Evolutionary conservation across 2,888 invertebrate species (phyloP).

Genomic region (Anarsia innoxiella): DNA sequence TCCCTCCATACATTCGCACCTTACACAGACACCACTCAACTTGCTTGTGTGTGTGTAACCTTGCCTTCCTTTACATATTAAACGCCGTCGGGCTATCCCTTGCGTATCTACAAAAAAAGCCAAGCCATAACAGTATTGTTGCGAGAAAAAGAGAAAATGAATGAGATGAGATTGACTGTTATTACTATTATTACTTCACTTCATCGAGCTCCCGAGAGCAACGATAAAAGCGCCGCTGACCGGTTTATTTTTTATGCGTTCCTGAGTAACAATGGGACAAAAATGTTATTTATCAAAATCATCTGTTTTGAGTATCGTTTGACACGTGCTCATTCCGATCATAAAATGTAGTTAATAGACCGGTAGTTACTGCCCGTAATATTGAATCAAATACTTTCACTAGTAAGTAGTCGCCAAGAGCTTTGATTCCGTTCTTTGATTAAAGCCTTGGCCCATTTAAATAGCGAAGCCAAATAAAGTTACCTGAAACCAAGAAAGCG

Average conservation of each 20-base stretch:
- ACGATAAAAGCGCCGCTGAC: slow-evolving; percentile 66
- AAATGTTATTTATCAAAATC: slow-evolving; percentile 64
- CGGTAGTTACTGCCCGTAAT: no score
- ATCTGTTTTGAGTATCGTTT: slow-evolving; percentile 43
- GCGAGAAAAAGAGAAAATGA: slow-evolving; percentile 66
- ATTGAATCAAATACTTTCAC: no score
- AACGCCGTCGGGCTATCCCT: slow-evolving; percentile 73
- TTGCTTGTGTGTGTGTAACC: slow-evolving; percentile 67
- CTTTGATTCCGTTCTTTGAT: no score
- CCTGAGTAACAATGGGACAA: slow-evolving; percentile 67
- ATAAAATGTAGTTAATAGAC: no score
- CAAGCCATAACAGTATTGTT: slow-evolving; percentile 64
- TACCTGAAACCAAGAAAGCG: no score
- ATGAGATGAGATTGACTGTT: slow-evolving; percentile 70
- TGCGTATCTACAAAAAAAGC: slow-evolving; percentile 69
- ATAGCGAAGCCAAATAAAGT: no score
- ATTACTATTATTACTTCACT: slow-evolving; percentile 70
- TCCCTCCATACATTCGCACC: slow-evolving; percentile 70
- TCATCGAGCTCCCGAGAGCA: slow-evolving; percentile 59
- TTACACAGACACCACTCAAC: slow-evolving; percentile 46
- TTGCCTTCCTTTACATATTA: slow-evolving; percentile 75
- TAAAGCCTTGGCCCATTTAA: no score
- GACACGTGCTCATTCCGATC: no score
- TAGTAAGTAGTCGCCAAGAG: no score
- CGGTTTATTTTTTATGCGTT: slow-evolving; percentile 69